Percentiles rank a stretch among this genome's conserved stretches.
Conservation (phyloP, 2,888 invertebrate species). For the Podabrus alpinus region DNA sequence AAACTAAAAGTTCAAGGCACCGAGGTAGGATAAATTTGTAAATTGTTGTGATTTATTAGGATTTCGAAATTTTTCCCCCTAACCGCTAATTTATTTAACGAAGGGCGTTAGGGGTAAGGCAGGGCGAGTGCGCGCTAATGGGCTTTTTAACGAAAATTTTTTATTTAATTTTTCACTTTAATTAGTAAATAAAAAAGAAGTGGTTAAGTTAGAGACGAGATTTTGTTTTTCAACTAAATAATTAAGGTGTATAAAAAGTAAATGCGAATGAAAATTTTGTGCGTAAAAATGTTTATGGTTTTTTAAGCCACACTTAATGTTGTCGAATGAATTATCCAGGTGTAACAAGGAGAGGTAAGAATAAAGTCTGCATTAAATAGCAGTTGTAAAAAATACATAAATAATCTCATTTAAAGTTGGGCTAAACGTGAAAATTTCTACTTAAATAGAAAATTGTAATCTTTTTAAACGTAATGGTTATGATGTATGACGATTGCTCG, state of each 20-base stretch:
- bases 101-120: not conserved
- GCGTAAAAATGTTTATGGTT: constrained; percentile 53
- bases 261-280: constrained; percentile 23
- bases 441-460: constrained; percentile 2
- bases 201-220: constrained; percentile 3
- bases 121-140: not conserved
- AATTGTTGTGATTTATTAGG: not conserved
- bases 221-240: constrained; percentile 18
- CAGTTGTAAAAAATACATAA: constrained; percentile 39
- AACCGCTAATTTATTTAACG: not conserved
- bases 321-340: constrained; percentile 50
- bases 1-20: constrained; percentile 97
- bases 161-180: not conserved
- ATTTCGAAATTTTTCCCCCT: not conserved
- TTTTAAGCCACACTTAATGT: constrained; percentile 52
- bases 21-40: constrained; percentile 66
- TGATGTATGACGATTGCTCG: constrained; percentile 6
- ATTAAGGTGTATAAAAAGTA: constrained; percentile 18
- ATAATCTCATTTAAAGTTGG: constrained; percentile 38
- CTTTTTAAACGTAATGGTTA: constrained; percentile 1
- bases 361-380: constrained; percentile 44
- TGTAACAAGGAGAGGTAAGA: constrained; percentile 32
- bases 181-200: not conserved
- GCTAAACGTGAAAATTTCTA: not conserved
- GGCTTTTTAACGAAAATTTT: not conserved